Evolutionary conservation across 2,888 invertebrate species (phyloP).

Genomic region (Eumacrocentrus americanus): DNA sequence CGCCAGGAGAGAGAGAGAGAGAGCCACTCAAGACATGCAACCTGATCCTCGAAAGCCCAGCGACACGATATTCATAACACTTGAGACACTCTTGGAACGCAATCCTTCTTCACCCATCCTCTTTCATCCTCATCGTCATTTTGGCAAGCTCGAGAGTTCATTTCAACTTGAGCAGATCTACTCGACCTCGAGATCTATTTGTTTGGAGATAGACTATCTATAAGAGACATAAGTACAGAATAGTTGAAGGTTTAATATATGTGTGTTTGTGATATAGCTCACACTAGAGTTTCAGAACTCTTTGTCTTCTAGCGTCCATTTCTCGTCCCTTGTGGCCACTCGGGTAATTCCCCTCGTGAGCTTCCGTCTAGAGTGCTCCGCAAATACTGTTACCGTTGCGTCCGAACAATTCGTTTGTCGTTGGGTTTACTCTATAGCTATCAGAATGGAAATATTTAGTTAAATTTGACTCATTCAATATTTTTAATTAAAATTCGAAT

Average conservation of each 20-base stretch:
- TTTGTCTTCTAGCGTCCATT: slow-evolving; percentile 4
- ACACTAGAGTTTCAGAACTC: neutral
- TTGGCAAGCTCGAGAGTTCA: slow-evolving; percentile 6
- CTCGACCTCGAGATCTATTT: no score
- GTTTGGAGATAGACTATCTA: no score
- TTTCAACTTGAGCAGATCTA: neutral
- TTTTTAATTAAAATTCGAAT: no score
- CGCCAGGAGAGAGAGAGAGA: neutral
- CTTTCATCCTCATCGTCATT: neutral
- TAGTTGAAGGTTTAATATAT: neutral
- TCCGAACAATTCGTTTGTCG: slow-evolving; percentile 41
- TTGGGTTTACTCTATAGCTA: no score
- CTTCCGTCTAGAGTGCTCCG: slow-evolving; percentile 44
- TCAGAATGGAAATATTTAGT: no score
- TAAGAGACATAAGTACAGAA: neutral
- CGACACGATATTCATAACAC: slow-evolving; percentile 14
- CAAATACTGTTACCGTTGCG: slow-evolving; percentile 49
- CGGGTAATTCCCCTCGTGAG: slow-evolving; percentile 33
- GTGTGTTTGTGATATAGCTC: neutral
- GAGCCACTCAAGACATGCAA: slow-evolving; percentile 4
- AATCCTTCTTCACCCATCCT: slow-evolving; percentile 1
- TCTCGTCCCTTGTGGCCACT: slow-evolving; percentile 5
- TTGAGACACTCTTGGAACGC: slow-evolving; percentile 12
- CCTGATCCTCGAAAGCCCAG: slow-evolving; percentile 17
- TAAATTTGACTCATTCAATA: no score